phyloP scores from a whole-genome alignment of 2,113 vertebrate species.

The Chascanopsetta lugubris region DNA sequence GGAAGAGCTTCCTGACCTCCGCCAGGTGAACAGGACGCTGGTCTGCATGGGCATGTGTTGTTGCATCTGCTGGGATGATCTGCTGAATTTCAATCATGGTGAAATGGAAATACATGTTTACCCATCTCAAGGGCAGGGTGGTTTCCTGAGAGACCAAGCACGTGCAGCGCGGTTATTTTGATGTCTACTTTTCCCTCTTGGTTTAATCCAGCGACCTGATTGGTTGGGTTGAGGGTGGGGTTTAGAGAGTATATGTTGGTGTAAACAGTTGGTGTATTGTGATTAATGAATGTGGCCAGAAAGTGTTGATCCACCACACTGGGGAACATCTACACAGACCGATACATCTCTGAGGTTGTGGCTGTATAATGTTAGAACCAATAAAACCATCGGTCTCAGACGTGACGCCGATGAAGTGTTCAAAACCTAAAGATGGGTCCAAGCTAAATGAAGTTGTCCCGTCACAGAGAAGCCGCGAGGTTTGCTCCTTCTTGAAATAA shows the following conservation, averaged over 20 bases:
- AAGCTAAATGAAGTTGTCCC: neutral
- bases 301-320: neutral
- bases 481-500: conserved; percentile 34
- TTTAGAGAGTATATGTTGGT: too few species aligned
- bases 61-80: neutral
- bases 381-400: neutral
- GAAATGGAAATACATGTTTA: conserved; percentile 16
- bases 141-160: conserved; percentile 4
- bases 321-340: conserved; percentile 3
- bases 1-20: conserved; percentile 5
- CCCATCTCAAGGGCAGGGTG: neutral
- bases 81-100: conserved; percentile 19
- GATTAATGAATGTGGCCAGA: neutral
- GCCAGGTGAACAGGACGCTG: neutral
- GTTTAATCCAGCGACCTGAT: too few species aligned
- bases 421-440: neutral
- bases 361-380: neutral
- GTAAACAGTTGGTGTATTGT: neutral
- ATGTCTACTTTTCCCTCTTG: neutral
- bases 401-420: conserved; percentile 1
- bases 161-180: too few species aligned
- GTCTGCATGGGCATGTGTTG: neutral
- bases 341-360: conserved; percentile 1
- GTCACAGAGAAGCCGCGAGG: conserved; percentile 7
- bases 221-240: too few species aligned